Evolutionary conservation across 2,113 vertebrate species (phyloP).

Genomic region (Catharus fuscescens): DNA sequence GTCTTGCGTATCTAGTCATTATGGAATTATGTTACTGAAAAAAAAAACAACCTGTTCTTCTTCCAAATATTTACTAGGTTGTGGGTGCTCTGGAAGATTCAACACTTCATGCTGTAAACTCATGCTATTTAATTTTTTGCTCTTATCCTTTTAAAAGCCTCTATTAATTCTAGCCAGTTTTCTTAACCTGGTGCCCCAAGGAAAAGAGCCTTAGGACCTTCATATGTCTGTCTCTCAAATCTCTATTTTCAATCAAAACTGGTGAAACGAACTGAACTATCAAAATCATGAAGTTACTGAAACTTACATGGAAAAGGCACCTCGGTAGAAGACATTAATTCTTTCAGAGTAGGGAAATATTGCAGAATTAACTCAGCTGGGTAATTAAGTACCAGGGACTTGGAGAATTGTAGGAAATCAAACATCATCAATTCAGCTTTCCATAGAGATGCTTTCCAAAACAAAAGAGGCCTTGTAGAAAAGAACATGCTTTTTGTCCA

Average conservation of each 20-base stretch:
- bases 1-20: neutral
- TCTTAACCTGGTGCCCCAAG: neutral
- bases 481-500: neutral
- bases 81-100: neutral
- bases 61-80: neutral
- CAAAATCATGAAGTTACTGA: neutral
- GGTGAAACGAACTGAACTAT: neutral
- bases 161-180: neutral
- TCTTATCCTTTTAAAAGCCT: neutral
- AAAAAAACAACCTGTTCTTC: neutral
- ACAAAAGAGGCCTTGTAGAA: neutral
- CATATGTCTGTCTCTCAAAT: neutral
- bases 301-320: neutral
- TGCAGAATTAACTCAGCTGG: neutral
- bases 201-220: neutral
- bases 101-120: neutral
- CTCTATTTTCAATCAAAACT: neutral
- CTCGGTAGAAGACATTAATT: neutral
- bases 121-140: neutral
- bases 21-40: neutral
- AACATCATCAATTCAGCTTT: neutral
- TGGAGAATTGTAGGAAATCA: neutral
- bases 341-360: neutral
- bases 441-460: neutral
- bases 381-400: neutral